Base-by-base conservation (phyloP, 2,113 vertebrate genomes). In the Mixornis gularis region DNA sequence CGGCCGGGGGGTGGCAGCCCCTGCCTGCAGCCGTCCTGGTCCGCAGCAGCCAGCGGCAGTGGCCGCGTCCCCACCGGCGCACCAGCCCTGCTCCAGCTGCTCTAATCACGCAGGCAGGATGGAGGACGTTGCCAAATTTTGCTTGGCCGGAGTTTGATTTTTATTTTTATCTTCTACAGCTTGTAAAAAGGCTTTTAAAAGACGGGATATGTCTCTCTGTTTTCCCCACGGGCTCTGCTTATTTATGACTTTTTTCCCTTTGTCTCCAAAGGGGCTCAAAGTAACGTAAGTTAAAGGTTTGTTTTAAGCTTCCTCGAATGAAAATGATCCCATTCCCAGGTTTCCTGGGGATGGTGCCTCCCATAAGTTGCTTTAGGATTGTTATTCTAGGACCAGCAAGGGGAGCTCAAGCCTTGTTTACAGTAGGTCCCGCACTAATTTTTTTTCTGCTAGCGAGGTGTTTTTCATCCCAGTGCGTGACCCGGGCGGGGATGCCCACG, bases 101-200 rank as follows among this genome's bases (percentile, higher is more conserved):
- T 59, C 17, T 7, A 43, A 22, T 51, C 32, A 5, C 40, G 11
- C 38, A 24, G 60, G 41, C 77, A 17, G 32, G 7, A 6, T 2
- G 32, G 70, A 26, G 32, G 18, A 25, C 20, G 2, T 18, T 43
- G 90, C 72, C 85, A 88, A 36, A 85, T 70, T 36, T 30, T 34
- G 20, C 65, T 90, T 80, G 92, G 77, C 88, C 41, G 44, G 17
- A 36, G 49, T 74, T 56, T 5, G 21, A 25, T 62, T 79, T 63
- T 77, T 77, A 56, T 93, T 85, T 85, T 78, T 92, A 64, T 79
- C 92, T 66, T 44, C 69, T 16, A 7, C 6, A 36, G 78, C 84
- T 91, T 93, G 90, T 95, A 86, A 94, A 95, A 90, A 86, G 27
- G 53, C 83, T 92, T 88, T 83, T 79, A 84, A 76, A 91, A 68